These are phyloP conservation scores for Agapornis canus DNA, from an alignment of 2,797 vertebrate genomes.

Conservation along the genomic window DNA sequence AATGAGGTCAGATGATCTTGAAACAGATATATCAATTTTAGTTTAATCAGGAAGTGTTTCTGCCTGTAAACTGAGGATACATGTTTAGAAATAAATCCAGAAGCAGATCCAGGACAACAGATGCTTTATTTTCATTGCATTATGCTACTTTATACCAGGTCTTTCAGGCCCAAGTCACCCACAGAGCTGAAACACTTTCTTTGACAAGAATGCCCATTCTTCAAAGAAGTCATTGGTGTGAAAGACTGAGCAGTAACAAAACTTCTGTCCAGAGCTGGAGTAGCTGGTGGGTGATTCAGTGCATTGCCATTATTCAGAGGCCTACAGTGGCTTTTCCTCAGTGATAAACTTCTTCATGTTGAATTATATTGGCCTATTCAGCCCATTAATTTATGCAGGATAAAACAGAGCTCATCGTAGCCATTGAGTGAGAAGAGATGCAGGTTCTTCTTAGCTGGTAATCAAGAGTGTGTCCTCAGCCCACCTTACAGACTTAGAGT, in stretches of 20 bases:
- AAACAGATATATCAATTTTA: background rate
- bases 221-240: background rate
- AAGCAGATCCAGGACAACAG: background rate
- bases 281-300: background rate
- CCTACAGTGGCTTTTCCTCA: background rate
- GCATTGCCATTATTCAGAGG: background rate
- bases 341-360: background rate
- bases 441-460: background rate
- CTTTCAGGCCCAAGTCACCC: background rate
- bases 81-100: background rate
- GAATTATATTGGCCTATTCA: background rate
- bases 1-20: background rate
- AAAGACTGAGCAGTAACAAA: background rate
- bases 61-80: background rate
- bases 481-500: background rate
- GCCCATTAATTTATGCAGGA: background rate
- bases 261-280: background rate
- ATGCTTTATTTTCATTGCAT: background rate
- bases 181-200: background rate
- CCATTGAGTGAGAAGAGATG: background rate
- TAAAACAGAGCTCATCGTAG: background rate
- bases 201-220: accelerated
- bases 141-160: background rate
- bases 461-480: background rate
- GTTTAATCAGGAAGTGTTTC: background rate